Evolutionary conservation across 2,888 invertebrate genomes (phyloP), one percentile per base, ranked within the genome.

Genomic region (Pilophorus perplexus): DNA sequence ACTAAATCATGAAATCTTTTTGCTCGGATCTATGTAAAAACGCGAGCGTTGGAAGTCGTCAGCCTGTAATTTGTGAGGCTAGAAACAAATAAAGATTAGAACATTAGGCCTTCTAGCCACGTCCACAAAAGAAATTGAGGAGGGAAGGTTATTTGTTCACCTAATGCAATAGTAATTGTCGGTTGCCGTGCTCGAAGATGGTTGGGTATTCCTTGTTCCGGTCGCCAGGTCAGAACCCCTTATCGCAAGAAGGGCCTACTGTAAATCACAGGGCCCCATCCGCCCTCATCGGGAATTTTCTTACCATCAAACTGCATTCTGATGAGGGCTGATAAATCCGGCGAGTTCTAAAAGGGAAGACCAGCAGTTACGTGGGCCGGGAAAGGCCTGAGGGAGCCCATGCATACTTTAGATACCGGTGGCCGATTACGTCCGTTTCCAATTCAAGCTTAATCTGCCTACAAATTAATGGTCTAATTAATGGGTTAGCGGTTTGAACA

Each of bases 151-250:
- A 62, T 62, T 62, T 62, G 62, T 46, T 28, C 38, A 23, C 62
- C 48, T 62, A 62, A 62, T 62, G 62, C 62, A 62, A 62, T 62
- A 62, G 48, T 62, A 62, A 62, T 62, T 62, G 62, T 62, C 33
- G 62, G 62, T 62, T 62, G 62, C 62, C 62, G 62, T 62, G 62
- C 62, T 62, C 20, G 62, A 62, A 62, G 62, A 62, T 44, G 62
- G 62, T 62, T 18, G 62, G 20, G 28, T 27, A 33, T 62, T 62
- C 62, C 62, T 2, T 3, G 38, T 22, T 59, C 59, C 42, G 40
- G 42, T 59, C 59, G 59, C 42, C 40, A 52, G 59, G 42, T 42
- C n/a, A n/a, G n/a, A n/a, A n/a, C n/a, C n/a, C n/a, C n/a, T n/a
- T n/a, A n/a, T n/a, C 42, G 27, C 22, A 20, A n/a, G 23, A 20